These are phyloP conservation scores for Laodelphax striatellus DNA, from an alignment of 1,140 invertebrate species.

Conservation along the genomic window DNA sequence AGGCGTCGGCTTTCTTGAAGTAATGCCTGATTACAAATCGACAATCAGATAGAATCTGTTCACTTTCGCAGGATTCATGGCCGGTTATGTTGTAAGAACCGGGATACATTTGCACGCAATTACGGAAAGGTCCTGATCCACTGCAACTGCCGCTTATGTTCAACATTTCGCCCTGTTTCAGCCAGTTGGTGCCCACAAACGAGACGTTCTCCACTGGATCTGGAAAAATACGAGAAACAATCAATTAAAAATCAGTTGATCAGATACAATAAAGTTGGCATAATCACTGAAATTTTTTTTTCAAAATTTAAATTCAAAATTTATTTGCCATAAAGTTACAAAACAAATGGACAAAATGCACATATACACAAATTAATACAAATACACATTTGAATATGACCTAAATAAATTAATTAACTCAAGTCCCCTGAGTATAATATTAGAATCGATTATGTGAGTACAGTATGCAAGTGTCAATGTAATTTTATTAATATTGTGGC, in stretches of 20 bases:
- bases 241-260: background rate
- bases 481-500: too few relatives aligned
- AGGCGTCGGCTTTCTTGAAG: conserved; percentile 26
- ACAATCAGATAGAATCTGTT: conserved; percentile 4
- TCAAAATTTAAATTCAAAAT: too few relatives aligned
- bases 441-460: too few relatives aligned
- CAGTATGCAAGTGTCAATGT: too few relatives aligned
- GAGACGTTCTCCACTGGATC: conserved; percentile 52
- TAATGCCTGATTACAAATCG: conserved; percentile 10
- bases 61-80: conserved; percentile 51
- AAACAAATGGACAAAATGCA: too few relatives aligned
- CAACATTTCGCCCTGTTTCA: conserved; percentile 65
- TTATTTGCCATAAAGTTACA: too few relatives aligned
- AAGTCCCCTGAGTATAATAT: too few relatives aligned
- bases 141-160: conserved; percentile 47
- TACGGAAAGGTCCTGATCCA: conserved; percentile 53
- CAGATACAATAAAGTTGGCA: too few relatives aligned
- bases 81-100: conserved; percentile 67
- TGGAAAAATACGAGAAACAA: conserved; percentile 31
- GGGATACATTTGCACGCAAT: conserved; percentile 45
- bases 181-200: conserved; percentile 60
- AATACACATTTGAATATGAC: too few relatives aligned
- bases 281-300: too few relatives aligned
- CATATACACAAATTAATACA: too few relatives aligned
- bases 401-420: too few relatives aligned